These are phyloP conservation scores for Epinephelus lanceolatus DNA, from an alignment of 2,113 vertebrate species.

Conservation along the genomic window DNA sequence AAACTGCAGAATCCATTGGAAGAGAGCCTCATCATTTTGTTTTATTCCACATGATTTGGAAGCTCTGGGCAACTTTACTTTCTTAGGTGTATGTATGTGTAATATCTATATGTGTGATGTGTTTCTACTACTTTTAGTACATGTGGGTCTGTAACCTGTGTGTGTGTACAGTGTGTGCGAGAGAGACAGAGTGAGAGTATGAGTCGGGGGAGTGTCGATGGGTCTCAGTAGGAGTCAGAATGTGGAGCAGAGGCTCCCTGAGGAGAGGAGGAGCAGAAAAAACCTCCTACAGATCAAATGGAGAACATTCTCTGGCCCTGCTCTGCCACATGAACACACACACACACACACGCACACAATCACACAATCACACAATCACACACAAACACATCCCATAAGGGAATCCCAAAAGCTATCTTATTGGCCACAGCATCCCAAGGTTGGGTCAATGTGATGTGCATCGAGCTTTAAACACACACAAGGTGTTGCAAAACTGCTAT, in stretches of 20 bases:
- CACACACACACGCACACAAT: slow-evolving; percentile 5
- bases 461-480: slow-evolving; percentile 23
- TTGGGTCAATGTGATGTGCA: slow-evolving; percentile 59
- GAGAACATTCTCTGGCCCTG: slow-evolving; percentile 85
- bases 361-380: background rate
- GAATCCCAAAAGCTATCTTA: slow-evolving; percentile 46
- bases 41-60: background rate
- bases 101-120: slow-evolving; percentile 21
- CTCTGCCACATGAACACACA: slow-evolving; percentile 58
- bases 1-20: background rate
- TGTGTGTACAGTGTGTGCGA: slow-evolving; percentile 52
- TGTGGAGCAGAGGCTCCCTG: slow-evolving; percentile 86
- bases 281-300: slow-evolving; percentile 86
- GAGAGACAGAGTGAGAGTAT: slow-evolving; percentile 57
- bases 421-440: slow-evolving; percentile 45
- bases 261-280: slow-evolving; percentile 81
- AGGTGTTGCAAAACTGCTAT: background rate
- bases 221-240: slow-evolving; percentile 88
- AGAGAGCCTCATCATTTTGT: background rate
- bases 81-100: background rate
- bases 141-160: slow-evolving; percentile 37
- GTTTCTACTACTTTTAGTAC: slow-evolving; percentile 37
- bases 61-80: background rate
- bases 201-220: slow-evolving; percentile 81
- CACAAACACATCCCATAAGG: slow-evolving; percentile 40